Evolutionary conservation across 2,113 vertebrate genomes (phyloP), one percentile per base, ranked within the genome.

Genomic region (Chiloscyllium plagiosum): DNA sequence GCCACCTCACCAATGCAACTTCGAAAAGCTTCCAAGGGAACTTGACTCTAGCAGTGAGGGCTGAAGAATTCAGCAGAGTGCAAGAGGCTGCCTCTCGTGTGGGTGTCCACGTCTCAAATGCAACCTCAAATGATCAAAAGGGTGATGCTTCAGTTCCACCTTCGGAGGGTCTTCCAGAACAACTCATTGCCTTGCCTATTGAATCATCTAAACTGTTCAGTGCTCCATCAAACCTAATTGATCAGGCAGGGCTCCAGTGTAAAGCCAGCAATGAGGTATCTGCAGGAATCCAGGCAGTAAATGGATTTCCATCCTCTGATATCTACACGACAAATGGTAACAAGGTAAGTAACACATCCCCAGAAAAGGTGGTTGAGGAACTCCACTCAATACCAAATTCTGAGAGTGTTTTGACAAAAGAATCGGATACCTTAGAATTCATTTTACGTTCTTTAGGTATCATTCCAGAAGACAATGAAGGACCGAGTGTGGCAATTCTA

Each of bases 371-470:
- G 20, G 26, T 20, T 66, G 89, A 93, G 61, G n/a, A 93, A 20
- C 33, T 66, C 66, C 37, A 65, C 19, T 37, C n/a, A 22, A n/a
- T 66, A 66, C 7, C 89, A 68, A 68, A 93, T 65, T 42, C 89
- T 22, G 33, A 93, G 56, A 19, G 19, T 19, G 19, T n/a, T 37
- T 93, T 22, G 66, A n/a, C 89, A 93, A 93, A 93, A 33, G 61
- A 93, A 22, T 93, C 89, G 6, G 89, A 93, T 3, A 93, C 89
- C 17, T 68, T 93, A 22, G 89, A 93, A 66, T 93, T 93, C 22
- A 93, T 93, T 93, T 93, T 93, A 37, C 89, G 89, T 37, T 93
- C 89, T 65, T 65, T 93, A 6, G 89, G 89, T 19, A 93, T 93
- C n/a, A 68, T 93, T 68, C 89, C 89, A 7, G 89, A 93, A 65